Base-by-base conservation (phyloP, 2,888 invertebrate species). In the Lasioglossum pauxillum region DNA sequence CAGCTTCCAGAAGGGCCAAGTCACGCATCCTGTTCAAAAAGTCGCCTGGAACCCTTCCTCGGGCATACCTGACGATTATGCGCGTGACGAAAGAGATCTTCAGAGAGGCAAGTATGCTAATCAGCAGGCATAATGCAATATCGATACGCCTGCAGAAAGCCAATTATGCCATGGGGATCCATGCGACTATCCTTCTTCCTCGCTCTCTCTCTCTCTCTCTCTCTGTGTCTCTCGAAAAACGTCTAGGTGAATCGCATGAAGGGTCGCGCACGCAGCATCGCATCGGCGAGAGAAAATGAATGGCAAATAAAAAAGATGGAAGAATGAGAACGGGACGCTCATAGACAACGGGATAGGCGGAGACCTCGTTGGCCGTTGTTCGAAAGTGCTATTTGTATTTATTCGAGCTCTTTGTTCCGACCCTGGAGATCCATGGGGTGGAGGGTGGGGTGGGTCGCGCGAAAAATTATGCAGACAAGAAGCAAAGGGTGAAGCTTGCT, bases 71-170 rank as follows among this genome's bases (percentile, higher is more conserved):
- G 87, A 71, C 80, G 90, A 92, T 92, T 93, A 94, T 93, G 94
- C 92, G 94, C 93, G 95, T 94, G 94, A 94, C 94, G 94, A 94
- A 95, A 93, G 92, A 93, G 94, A 95, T 94, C 93, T 93, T 93
- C 92, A 92, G 79, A 79, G 84, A 84, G 89, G 91, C 88, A 88
- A 93, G 91, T 94, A 95, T 94, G 95, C 92, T 93, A 94, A 94
- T 94, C 89, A 85, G 86, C 92, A 90, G 91, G 90, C 91, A 90
- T 91, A 93, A 93, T 92, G 90, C 90, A 90, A 90, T 90, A 77
- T 90, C 92, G 91, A 93, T 90, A 89, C 91, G 88, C 87, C 44
- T 88, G 87, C 79, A 87, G 88, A 94, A 95, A 95, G 93, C 95
- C 94, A 95, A 95, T 95, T 95, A 95, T 93, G 92, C 90, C 92